Conservation (phyloP, 2,113 vertebrate species). For the Choloepus hoffmanni region DNA sequence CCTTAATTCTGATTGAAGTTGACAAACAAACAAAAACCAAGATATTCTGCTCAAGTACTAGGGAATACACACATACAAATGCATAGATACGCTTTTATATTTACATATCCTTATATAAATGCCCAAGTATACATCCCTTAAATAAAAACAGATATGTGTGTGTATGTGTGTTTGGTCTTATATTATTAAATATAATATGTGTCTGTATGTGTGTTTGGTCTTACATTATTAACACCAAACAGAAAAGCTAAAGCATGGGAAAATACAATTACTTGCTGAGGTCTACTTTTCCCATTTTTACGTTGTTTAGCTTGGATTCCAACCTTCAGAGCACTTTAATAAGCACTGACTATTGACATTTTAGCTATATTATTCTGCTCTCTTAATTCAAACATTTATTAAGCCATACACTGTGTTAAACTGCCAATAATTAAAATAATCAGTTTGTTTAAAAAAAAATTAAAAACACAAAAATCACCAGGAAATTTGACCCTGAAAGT, state of each 20-base stretch:
- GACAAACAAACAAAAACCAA: neutral
- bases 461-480: neutral
- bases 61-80: neutral
- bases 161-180: neutral
- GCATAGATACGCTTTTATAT: no score
- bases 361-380: conserved; percentile 1
- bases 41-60: neutral
- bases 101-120: neutral
- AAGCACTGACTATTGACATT: neutral
- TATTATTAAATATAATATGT: neutral
- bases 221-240: neutral
- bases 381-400: conserved; percentile 19
- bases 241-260: neutral
- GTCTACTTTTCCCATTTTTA: neutral
- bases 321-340: neutral
- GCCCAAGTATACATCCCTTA: neutral
- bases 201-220: neutral
- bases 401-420: neutral
- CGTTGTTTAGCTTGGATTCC: neutral
- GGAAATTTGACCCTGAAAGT: neutral
- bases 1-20: conserved; percentile 36
- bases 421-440: conserved; percentile 9
- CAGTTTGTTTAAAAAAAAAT: conserved; percentile 15
- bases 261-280: neutral
- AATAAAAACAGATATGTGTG: neutral